Percentiles rank a stretch among this genome's conserved stretches.
Conservation (phyloP, 2,113 vertebrate species). For the Bos javanicus region DNA sequence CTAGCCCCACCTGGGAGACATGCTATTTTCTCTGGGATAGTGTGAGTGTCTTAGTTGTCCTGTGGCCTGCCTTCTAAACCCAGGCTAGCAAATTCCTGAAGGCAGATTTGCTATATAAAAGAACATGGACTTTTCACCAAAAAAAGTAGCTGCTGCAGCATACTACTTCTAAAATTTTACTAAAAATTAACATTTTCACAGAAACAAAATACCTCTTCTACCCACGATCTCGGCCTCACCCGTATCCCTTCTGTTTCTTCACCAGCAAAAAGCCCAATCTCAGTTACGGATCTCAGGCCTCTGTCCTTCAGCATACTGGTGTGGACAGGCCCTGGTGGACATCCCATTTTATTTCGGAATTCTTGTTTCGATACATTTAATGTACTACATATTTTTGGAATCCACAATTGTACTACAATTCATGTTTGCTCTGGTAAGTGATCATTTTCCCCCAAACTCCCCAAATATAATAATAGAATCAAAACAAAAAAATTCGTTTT, state of each 20-base stretch:
- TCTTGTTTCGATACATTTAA: constrained; percentile 75
- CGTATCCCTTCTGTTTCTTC: background rate
- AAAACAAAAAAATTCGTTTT: background rate
- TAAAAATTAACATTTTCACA: background rate
- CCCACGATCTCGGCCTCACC: background rate
- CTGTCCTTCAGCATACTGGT: constrained; percentile 87
- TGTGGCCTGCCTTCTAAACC: background rate
- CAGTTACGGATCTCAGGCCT: constrained; percentile 85
- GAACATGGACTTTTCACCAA: background rate
- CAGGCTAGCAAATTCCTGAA: background rate
- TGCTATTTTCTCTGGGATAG: background rate
- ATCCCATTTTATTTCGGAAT: constrained; percentile 84
- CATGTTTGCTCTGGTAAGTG: background rate
- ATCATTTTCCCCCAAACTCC: background rate
- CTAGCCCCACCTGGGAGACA: fast-evolving
- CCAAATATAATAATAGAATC: background rate
- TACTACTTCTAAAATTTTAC: background rate
- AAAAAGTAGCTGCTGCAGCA: background rate
- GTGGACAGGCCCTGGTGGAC: constrained; percentile 84
- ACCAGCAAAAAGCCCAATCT: constrained; percentile 84
- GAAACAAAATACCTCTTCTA: background rate
- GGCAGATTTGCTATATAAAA: background rate
- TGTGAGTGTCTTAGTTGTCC: background rate
- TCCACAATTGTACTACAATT: background rate
- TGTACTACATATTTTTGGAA: background rate